Evolutionary conservation across 2,113 vertebrate genomes (phyloP).

Genomic region (Trichomycterus rosablanca): DNA sequence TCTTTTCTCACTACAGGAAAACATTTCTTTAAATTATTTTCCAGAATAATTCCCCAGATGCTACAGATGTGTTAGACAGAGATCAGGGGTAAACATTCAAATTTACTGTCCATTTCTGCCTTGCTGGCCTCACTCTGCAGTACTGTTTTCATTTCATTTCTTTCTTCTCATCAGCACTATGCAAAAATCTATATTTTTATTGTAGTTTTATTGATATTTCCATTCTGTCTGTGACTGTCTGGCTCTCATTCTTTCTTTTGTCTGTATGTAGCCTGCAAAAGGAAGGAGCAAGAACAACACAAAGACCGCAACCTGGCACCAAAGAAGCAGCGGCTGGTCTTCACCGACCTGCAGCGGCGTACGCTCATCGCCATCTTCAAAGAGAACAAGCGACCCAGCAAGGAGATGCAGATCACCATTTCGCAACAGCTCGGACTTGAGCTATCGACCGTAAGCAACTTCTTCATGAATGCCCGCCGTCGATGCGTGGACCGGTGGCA

Average conservation of each 20-base stretch:
- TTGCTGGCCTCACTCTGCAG: background rate
- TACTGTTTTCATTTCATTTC: constrained; percentile 15
- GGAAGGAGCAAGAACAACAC: constrained; percentile 92
- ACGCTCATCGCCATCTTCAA: constrained; percentile 97
- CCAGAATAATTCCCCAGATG: no score
- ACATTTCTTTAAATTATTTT: no score
- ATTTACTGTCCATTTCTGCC: constrained; percentile 1
- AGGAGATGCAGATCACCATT: constrained; percentile 98
- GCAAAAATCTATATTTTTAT: constrained; percentile 24
- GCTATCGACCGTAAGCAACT: constrained; percentile 97
- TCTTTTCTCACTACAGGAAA: no score
- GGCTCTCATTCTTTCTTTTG: constrained; percentile 13
- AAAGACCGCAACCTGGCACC: constrained; percentile 89
- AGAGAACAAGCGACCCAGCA: constrained; percentile 96
- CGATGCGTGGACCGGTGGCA: constrained; percentile 94
- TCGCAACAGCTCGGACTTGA: constrained; percentile 96
- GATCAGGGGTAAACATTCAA: no score
- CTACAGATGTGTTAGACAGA: no score
- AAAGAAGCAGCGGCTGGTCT: constrained; percentile 97
- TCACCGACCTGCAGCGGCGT: constrained; percentile 98
- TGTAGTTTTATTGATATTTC: constrained; percentile 9
- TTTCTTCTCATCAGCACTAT: constrained; percentile 21
- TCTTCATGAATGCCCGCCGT: constrained; percentile 98
- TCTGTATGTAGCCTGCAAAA: constrained; percentile 83
- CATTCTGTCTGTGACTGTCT: constrained; percentile 12